A percentile compares a stretch with the other conserved stretches of the same genome.
Evolutionary conservation across 2,113 vertebrate genomes (phyloP).

Genomic region (Sylvia atricapilla): DNA sequence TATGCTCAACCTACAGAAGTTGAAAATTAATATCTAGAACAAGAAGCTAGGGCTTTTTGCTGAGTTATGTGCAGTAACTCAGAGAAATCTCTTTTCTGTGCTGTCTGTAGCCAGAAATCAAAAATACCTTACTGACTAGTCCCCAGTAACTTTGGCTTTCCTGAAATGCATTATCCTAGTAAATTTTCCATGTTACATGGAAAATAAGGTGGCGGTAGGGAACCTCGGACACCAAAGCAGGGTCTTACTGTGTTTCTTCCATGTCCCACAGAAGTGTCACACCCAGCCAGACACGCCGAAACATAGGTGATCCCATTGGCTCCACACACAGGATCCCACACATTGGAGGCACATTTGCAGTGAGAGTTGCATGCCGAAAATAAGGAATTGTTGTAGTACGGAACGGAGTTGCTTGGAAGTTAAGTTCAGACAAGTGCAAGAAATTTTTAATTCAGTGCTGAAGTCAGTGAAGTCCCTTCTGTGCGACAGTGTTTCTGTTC

Average conservation of each 20-base stretch:
- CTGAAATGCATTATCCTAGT: not conserved
- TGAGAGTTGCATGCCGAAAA: slow-evolving; percentile 81
- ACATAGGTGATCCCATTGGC: slow-evolving; percentile 83
- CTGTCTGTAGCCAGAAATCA: not conserved
- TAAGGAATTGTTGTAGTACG: slow-evolving; percentile 38
- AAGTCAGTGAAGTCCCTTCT: not conserved
- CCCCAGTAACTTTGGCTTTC: not conserved
- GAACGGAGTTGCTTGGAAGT: slow-evolving; percentile 65
- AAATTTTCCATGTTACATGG: not conserved
- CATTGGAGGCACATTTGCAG: slow-evolving; percentile 80
- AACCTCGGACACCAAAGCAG: not conserved
- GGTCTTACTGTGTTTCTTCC: slow-evolving; percentile 77
- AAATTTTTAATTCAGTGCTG: not conserved
- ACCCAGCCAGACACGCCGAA: slow-evolving; percentile 88
- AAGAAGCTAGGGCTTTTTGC: not conserved
- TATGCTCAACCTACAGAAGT: not conserved
- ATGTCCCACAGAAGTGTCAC: slow-evolving; percentile 66
- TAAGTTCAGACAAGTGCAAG: not conserved
- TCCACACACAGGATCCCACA: slow-evolving; percentile 92
- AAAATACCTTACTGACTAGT: not conserved
- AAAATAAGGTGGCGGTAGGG: not conserved
- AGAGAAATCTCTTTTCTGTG: not conserved
- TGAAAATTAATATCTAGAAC: not conserved
- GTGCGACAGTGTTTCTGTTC: not conserved
- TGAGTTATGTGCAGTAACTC: not conserved